Base-by-base conservation (phyloP, 2,797 vertebrate genomes). In the Todus mexicanus region DNA sequence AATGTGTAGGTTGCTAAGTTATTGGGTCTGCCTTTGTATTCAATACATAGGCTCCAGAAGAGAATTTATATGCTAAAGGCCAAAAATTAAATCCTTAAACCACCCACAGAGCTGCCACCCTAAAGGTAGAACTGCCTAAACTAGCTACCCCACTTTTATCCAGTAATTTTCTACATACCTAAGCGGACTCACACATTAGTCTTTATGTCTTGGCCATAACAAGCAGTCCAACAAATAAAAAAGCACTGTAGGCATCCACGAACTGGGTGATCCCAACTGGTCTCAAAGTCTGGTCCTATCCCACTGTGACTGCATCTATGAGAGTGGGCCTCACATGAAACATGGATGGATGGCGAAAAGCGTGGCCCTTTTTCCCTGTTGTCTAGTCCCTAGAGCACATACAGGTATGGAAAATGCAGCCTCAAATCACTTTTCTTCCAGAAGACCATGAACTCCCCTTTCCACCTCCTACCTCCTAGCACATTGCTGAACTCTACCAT, bases 51-150 rank as follows among this genome's bases (percentile, higher is more conserved):
- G n/a, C 65, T 86, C 31, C 37, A 60, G 65, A 56, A n/a, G 91
- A 86, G 40, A 56, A 80, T 84, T 76, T 76, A 33, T 69, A 29
- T 65, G 50, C 73, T 85, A 91, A 86, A 83, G 56, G 65, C 56
- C 82, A 86, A 84, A 79, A 91, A 69, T 76, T 45, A 83, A 80
- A 87, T 73, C 73, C 56, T 61, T 80, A 51, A 80, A 89, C 78
- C 82, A 84, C 85, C 89, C 60, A 80, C 65, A 42, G 60, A 93
- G 89, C 56, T 89, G 73, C 77, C 89, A 89, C 60, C 70, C 77
- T 72, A 76, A 85, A 93, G 43, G 78, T 31, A 69, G 73, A 84
- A 73, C 35, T 64, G 60, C 77, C 60, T 73, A 60, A 76, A 59
- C 40, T 76, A 89, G 61, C 70, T 68, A 54, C n/a, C 43, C n/a